Evolutionary conservation across 1,140 invertebrate genomes (phyloP).

Genomic region (Subanguina moxae): DNA sequence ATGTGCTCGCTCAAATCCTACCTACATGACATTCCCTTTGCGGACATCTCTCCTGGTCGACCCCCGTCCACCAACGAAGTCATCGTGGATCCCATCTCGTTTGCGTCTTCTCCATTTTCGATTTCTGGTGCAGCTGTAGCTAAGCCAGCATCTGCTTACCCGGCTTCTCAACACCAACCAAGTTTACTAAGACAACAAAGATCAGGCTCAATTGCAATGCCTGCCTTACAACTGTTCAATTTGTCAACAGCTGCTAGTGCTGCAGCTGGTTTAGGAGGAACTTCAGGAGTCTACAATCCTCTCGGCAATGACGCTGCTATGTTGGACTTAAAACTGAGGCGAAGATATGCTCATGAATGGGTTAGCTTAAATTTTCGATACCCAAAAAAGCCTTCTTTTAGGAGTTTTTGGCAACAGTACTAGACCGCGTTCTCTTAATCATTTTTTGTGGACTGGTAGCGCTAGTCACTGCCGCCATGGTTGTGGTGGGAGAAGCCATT

Average conservation of each 20-base stretch:
- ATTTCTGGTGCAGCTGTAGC: neutral
- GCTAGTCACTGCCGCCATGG: constrained; percentile 54
- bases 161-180: neutral
- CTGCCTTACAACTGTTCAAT: constrained; percentile 29
- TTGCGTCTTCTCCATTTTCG: constrained; percentile 16
- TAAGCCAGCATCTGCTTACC: neutral
- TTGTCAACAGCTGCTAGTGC: constrained; percentile 20
- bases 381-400: neutral
- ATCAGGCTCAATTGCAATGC: constrained; percentile 14
- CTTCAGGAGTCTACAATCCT: constrained; percentile 5
- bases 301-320: constrained; percentile 30
- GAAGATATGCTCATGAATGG: constrained; percentile 58
- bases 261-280: neutral
- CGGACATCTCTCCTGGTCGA: constrained; percentile 35
- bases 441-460: constrained; percentile 51
- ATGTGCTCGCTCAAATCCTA: neutral
- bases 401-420: constrained; percentile 55
- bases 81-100: neutral
- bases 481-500: constrained; percentile 56
- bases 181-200: constrained; percentile 3
- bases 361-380: neutral
- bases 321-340: constrained; percentile 44
- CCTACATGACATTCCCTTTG: constrained; percentile 42
- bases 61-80: neutral
- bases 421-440: constrained; percentile 55